Percentiles rank a stretch among this genome's conserved stretches.
Conservation (phyloP, 2,888 invertebrate genomes). For the Bhutanitis thaidina region DNA sequence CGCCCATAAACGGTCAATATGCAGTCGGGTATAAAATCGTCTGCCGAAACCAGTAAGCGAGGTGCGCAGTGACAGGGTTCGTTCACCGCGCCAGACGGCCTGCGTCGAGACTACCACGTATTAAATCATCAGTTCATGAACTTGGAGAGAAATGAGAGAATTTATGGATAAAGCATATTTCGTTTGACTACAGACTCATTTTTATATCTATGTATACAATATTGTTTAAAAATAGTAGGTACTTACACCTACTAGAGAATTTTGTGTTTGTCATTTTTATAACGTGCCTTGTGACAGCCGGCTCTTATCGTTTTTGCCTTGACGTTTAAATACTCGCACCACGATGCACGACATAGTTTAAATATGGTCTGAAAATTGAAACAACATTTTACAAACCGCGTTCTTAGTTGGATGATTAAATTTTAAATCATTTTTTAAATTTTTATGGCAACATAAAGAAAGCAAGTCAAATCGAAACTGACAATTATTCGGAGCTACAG, state of each 20-base stretch:
- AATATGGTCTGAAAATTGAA: slow-evolving; percentile 9
- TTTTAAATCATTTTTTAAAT: slow-evolving; percentile 5
- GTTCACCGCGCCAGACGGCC: slow-evolving; percentile 64
- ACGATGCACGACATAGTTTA: slow-evolving; percentile 5
- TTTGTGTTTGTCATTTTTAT: slow-evolving; percentile 8
- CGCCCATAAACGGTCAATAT: slow-evolving; percentile 62
- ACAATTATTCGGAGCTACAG: slow-evolving; percentile 2
- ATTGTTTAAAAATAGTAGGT: no score
- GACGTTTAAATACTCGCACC: slow-evolving; percentile 7
- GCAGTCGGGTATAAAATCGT: slow-evolving; percentile 46
- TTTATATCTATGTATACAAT: no score
- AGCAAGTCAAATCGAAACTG: slow-evolving; percentile 6
- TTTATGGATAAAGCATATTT: neutral
- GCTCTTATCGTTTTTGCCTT: slow-evolving; percentile 4
- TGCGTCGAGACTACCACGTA: slow-evolving; percentile 35
- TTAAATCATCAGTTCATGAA: slow-evolving; percentile 52
- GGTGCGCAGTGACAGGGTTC: slow-evolving; percentile 65
- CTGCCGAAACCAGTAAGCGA: slow-evolving; percentile 69
- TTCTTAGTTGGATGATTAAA: slow-evolving; percentile 2
- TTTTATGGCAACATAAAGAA: slow-evolving; percentile 10
- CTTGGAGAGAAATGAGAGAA: slow-evolving; percentile 18
- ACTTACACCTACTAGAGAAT: no score
- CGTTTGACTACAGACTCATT: no score
- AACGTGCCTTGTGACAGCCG: slow-evolving; percentile 10
- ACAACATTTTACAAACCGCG: slow-evolving; percentile 9